These are phyloP conservation scores for Busseola fusca DNA, from an alignment of 2,888 invertebrate genomes.

Conservation along the genomic window DNA sequence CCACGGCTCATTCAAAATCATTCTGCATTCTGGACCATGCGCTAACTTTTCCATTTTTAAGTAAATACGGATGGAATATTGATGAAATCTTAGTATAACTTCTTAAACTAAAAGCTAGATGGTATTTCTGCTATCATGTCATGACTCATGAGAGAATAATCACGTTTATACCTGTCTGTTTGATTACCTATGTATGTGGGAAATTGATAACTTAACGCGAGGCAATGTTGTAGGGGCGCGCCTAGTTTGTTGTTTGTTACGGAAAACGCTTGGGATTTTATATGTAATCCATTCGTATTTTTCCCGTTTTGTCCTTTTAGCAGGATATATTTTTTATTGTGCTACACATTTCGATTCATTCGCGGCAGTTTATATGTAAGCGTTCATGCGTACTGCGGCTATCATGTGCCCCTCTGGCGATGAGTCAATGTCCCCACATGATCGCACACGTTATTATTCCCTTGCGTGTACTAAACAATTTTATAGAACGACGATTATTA, in stretches of 20 bases:
- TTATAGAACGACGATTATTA: constrained; percentile 51
- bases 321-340: constrained; percentile 40
- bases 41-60: constrained; percentile 66
- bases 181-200: not conserved
- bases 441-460: constrained; percentile 64
- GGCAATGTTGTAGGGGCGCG: not conserved
- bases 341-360: constrained; percentile 53
- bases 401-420: constrained; percentile 56
- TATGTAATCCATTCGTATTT: constrained; percentile 21
- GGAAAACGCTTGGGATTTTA: constrained; percentile 9
- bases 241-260: constrained; percentile 13
- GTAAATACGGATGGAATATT: constrained; percentile 68
- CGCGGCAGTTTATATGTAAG: constrained; percentile 51
- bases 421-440: constrained; percentile 69
- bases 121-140: not conserved
- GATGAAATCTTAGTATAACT: constrained; percentile 7
- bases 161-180: not conserved
- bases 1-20: constrained; percentile 49
- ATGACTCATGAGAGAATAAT: constrained; percentile 3
- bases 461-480: constrained; percentile 71
- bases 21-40: constrained; percentile 65
- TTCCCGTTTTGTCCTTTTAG: constrained; percentile 17
- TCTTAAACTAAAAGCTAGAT: not conserved
- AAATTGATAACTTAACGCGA: not conserved
- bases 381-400: constrained; percentile 46